Base-by-base conservation (phyloP, 2,113 vertebrate species). In the Aythya baeri region DNA sequence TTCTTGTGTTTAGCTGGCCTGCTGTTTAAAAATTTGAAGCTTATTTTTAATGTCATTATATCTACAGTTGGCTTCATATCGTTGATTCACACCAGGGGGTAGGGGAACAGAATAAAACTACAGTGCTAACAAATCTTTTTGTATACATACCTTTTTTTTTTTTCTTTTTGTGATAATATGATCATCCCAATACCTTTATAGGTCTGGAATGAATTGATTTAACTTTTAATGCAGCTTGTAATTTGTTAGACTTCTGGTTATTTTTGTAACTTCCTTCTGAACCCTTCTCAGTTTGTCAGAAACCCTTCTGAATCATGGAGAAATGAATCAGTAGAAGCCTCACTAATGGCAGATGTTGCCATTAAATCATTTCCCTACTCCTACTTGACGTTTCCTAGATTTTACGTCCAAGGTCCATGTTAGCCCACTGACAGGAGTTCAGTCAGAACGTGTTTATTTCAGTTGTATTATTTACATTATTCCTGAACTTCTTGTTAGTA, bases 341-440 rank as follows among this genome's bases (percentile, higher is more conserved):
- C 79, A 57, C 50, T 91, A 90, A 68, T 94, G 85, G 82, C 88
- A 91, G 85, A 90, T 96, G 85, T 90, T 94, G 63, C 85, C 62
- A 86, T 93, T 96, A 94, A 93, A 81, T 95, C n/a, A 93, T 80
- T 95, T 95, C 76, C 72, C 79, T 74, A 17, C 68, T 96, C 87
- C 93, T 91, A 67, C 82, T 96, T 72, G 13, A 73, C 86, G 46
- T 88, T 96, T 80, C 11, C 87, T 89, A 38, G n/a, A 18, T 89
- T 95, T 87, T 91, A 29, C 6, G 1, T 66, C 50, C 15, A 6
- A 63, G 22, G 63, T 58, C 52, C 22, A 8, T 20, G 11, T 74
- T 83, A 92, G 27, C 59, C 50, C 72, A 88, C 71, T 71, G 66
- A 74, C 22, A 83, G 49, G 50, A 49, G 55, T 66, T 55, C 59